A percentile compares a stretch with the other conserved stretches of the same genome.
These are phyloP conservation scores for Medauroidea extradentata DNA, from an alignment of 1,140 invertebrate genomes.

Conservation along the genomic window DNA sequence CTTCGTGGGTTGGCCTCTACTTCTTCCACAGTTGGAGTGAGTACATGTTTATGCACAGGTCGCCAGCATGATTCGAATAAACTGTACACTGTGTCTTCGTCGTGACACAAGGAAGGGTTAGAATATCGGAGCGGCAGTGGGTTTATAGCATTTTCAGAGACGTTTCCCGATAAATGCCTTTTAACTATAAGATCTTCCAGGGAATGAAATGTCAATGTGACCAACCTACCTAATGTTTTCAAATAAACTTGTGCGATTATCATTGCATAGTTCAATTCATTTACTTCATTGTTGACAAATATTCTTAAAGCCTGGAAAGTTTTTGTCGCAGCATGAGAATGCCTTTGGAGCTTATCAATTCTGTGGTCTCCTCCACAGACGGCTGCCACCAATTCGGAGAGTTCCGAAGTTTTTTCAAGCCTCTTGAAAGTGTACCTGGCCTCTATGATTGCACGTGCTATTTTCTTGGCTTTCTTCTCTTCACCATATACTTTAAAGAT, in stretches of 20 bases:
- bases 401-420: slow-evolving; percentile 76
- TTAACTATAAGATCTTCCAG: slow-evolving; percentile 95
- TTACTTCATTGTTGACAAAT: slow-evolving; percentile 96
- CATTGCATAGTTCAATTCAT: slow-evolving; percentile 90
- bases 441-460: slow-evolving; percentile 84
- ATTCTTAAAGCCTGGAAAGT: slow-evolving; percentile 92
- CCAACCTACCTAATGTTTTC: slow-evolving; percentile 68
- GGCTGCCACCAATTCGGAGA: slow-evolving; percentile 72
- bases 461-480: slow-evolving; percentile 81
- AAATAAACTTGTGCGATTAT: slow-evolving; percentile 72
- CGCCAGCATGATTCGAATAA: slow-evolving; percentile 66
- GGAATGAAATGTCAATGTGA: slow-evolving; percentile 87
- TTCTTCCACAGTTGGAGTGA: slow-evolving; percentile 68
- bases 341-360: slow-evolving; percentile 67
- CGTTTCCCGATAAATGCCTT: slow-evolving; percentile 75
- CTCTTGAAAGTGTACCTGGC: slow-evolving; percentile 75
- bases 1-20: slow-evolving; percentile 73
- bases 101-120: slow-evolving; percentile 42
- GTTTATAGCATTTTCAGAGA: slow-evolving; percentile 62
- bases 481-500: slow-evolving; percentile 90
- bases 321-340: slow-evolving; percentile 82
- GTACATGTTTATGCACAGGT: slow-evolving; percentile 75
- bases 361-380: slow-evolving; percentile 52
- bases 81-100: slow-evolving; percentile 53
- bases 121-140: slow-evolving; percentile 60